Evolutionary conservation across 1,140 invertebrate species (phyloP).

Genomic region (Ericerus pela): DNA sequence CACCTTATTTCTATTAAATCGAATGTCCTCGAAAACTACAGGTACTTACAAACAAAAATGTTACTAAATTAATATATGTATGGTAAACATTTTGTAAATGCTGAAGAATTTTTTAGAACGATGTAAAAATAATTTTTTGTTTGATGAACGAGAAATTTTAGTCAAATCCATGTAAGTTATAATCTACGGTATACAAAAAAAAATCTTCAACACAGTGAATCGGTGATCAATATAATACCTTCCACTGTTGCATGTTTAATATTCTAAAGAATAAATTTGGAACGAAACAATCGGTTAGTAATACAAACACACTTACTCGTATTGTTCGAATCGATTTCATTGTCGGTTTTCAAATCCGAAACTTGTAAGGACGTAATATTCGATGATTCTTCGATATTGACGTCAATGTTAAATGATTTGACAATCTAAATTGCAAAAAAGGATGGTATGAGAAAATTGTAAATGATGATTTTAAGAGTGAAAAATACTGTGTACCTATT

Average conservation of each 20-base stretch:
- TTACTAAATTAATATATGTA: no score
- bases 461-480: no score
- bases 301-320: constrained; percentile 14
- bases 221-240: background rate
- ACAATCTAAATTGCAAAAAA: constrained; percentile 31
- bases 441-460: no score
- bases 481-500: no score
- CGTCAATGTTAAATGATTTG: constrained; percentile 38
- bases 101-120: no score
- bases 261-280: background rate
- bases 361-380: constrained; percentile 39
- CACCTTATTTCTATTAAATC: no score
- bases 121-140: no score
- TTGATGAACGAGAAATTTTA: constrained; percentile 12
- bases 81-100: no score
- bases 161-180: constrained; percentile 17
- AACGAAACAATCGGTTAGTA: no score
- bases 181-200: background rate
- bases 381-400: constrained; percentile 39
- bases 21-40: no score
- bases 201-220: no score
- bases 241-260: constrained; percentile 20
- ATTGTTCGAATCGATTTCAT: constrained; percentile 34
- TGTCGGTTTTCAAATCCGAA: constrained; percentile 41
- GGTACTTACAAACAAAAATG: no score